phyloP scores from a whole-genome alignment of 2,888 invertebrate species.

The Dyspetes luteomarginatus region DNA sequence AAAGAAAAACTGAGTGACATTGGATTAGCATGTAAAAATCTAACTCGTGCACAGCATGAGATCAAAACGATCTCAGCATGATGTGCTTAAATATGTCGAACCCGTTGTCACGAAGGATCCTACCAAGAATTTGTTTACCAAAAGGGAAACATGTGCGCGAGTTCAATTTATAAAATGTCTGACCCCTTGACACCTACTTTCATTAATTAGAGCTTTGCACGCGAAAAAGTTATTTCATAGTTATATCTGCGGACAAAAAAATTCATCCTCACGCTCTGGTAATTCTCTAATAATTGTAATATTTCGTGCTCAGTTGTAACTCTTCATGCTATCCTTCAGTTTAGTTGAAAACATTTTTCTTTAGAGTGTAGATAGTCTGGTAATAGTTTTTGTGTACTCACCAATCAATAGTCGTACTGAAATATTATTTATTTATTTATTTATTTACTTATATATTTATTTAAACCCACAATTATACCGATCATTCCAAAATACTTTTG shows the following conservation, averaged over 20 bases:
- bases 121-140: constrained; percentile 25
- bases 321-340: not conserved
- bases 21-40: not conserved
- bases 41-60: not conserved
- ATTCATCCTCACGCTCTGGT: constrained; percentile 6
- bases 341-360: not conserved
- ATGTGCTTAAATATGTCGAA: constrained; percentile 24
- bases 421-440: not conserved
- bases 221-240: constrained; percentile 13
- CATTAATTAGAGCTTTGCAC: constrained; percentile 50
- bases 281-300: constrained; percentile 1
- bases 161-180: constrained; percentile 35
- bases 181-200: constrained; percentile 39
- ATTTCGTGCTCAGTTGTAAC: not conserved
- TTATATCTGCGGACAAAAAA: constrained; percentile 16
- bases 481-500: not conserved
- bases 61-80: constrained; percentile 13
- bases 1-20: not conserved
- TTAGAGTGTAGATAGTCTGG: not conserved
- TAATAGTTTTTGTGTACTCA: not conserved
- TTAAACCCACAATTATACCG: not conserved
- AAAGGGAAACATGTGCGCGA: constrained; percentile 26
- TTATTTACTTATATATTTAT: not conserved
- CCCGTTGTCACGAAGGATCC: constrained; percentile 33
- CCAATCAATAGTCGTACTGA: not conserved